Evolutionary conservation across 2,888 invertebrate genomes (phyloP).

Genomic region (Drosophila mercatorum): DNA sequence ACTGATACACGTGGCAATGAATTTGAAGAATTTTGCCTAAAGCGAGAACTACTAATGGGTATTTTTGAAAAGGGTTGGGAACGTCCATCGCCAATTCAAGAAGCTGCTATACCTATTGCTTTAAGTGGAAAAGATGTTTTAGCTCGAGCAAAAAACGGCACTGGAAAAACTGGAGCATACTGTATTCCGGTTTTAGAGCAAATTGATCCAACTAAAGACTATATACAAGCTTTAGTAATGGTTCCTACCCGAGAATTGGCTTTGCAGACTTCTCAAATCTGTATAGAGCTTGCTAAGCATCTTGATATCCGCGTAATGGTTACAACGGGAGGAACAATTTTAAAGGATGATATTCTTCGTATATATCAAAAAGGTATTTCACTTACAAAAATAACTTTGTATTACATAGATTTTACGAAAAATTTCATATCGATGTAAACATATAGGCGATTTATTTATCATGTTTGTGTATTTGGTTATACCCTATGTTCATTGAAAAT

Average conservation of each 20-base stretch:
- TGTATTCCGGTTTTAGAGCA: constrained; percentile 99
- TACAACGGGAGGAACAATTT: constrained; percentile 98
- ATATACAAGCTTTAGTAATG: constrained; percentile 98
- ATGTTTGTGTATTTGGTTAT: too few relatives aligned
- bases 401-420: too few relatives aligned
- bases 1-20: constrained; percentile 99
- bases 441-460: too few relatives aligned
- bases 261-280: constrained; percentile 99
- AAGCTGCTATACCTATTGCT: constrained; percentile 99
- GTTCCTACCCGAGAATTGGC: constrained; percentile 99
- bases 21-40: constrained; percentile 99
- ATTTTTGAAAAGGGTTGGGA: constrained; percentile 99
- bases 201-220: constrained; percentile 94
- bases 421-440: too few relatives aligned
- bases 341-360: constrained; percentile 99
- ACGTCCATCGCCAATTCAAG: constrained; percentile 99
- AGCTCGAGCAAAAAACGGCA: constrained; percentile 99
- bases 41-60: constrained; percentile 98
- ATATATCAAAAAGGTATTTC: constrained; percentile 95
- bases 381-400: too few relatives aligned
- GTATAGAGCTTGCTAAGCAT: constrained; percentile 99
- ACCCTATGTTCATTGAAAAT: too few relatives aligned
- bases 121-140: constrained; percentile 98
- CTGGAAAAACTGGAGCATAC: constrained; percentile 99
- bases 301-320: constrained; percentile 99